Evolutionary conservation across 2,113 vertebrate species (phyloP), one percentile per base, ranked within the genome.

Genomic region (Pipa parva): DNA sequence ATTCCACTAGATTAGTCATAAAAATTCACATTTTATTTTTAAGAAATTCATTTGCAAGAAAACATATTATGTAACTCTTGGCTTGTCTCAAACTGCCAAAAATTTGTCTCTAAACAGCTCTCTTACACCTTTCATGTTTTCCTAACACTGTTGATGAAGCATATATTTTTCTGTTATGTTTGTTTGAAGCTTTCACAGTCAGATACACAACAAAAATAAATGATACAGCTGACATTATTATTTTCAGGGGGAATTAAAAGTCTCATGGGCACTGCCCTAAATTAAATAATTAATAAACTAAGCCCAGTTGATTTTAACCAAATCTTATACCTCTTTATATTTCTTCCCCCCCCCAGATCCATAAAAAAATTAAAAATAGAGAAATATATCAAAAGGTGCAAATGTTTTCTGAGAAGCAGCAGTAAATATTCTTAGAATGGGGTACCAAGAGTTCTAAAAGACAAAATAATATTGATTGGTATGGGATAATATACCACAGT

Each of bases 31-130:
- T 21, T 28, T 56, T 60, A 21, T 21, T 28, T 56, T 31, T 21
- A 7, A 50, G 29, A 42, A 25, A 69, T 48, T 22, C 7, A 51
- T 52, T 13, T 39, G 46, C 46, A 59, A 51, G 56, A 31, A 69
- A 69, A 60, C 65, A 54, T 10, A 61, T 69, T 69, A 61, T 54
- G 20, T 54, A 69, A 69, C 57, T 54, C 33, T 69, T 61, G 48
- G 66, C 57, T 61, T 45, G 46, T 52, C 57, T 69, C 12, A 60
- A 52, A 33, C 57, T 42, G 31, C n/a, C 22, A 52, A 39, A n/a
- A 46, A 52, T 69, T 61, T 61, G 48, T 31, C 26, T 61, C 57
- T 49, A 54, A 54, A 9, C 15, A 61, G 31, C 31, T 52, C 31
- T 60, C 22, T 61, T 31, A 60, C 57, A 69, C 65, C 57, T 60